A percentile compares a stretch with the other conserved stretches of the same genome.
Evolutionary conservation across 2,113 vertebrate genomes (phyloP).

Genomic region (Ophthalmolycus amberensis): DNA sequence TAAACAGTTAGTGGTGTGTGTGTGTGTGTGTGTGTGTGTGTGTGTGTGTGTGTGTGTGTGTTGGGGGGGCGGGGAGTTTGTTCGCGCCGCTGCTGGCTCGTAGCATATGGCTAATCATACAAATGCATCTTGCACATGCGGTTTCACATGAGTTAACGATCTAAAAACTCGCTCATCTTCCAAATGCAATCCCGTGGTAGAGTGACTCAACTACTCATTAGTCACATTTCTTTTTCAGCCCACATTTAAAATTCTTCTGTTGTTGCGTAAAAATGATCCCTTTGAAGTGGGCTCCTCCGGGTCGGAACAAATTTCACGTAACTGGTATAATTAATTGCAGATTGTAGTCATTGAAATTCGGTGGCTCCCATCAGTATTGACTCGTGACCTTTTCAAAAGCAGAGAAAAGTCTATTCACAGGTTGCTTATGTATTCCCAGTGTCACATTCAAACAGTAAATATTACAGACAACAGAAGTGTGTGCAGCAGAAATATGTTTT

Average conservation of each 20-base stretch:
- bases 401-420: background rate
- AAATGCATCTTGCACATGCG: background rate
- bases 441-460: background rate
- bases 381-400: slow-evolving; percentile 9
- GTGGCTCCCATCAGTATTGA: background rate
- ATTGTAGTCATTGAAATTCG: background rate
- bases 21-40: background rate
- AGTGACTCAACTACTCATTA: background rate
- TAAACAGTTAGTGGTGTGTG: slow-evolving; percentile 21
- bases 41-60: background rate
- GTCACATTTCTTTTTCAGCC: background rate
- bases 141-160: background rate
- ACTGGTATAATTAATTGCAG: slow-evolving; percentile 15
- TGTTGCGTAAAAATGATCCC: background rate
- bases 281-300: background rate
- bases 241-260: background rate
- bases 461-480: background rate
- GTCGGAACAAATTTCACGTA: background rate
- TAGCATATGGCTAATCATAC: background rate
- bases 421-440: background rate
- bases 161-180: background rate
- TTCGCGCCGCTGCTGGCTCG: background rate
- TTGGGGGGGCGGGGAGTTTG: background rate
- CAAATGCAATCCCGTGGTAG: background rate
- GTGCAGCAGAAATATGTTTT: background rate